Base-by-base conservation (phyloP, 2,113 vertebrate genomes). In the Hippocampus guttulatus region DNA sequence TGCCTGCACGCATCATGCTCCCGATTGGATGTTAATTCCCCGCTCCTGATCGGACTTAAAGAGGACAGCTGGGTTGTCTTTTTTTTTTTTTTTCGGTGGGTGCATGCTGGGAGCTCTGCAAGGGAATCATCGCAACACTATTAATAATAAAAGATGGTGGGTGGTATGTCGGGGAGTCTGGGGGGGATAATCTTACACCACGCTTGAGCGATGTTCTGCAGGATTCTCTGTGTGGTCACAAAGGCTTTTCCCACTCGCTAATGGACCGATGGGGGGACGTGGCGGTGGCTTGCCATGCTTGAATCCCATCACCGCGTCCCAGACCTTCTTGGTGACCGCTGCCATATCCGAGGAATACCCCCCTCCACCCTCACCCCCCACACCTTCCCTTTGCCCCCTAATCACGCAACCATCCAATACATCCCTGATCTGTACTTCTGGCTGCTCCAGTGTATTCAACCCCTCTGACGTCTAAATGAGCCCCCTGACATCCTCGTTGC, bases 391-490 rank as follows among this genome's bases (percentile, higher is more conserved):
- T 75, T 82, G 81, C 81, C 84, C 77, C 52, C 64, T 41, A 15
- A 15, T 9, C 3, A 47, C 25, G n/a, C 66, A 33, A 41, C 20
- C 52, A 14, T 52, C 49, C 49, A 20, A 5, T 5, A 12, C 51
- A 2, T 52, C 30, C 49, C 33, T 57, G 30, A 70, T 84, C 77
- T 75, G 71, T 80, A 81, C 77, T 85, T 80, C 85, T 21, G 51
- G 73, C 74, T 73, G 74, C 84, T 86, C 68, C 78, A 80, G 76
- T 90, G 80, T 87, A 47, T 91, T 89, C 89, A 85, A 87, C 86
- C 85, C 81, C 75, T 79, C 75, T 71, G 21, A 81, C 79, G 30
- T 15, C 91, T 94, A 92, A 89, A 91, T 92, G 94, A 95, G 94
- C 92, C 93, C 89, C 82, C 72, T 88, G 91, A 92, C 16, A 1